Percentiles rank a stretch among this genome's conserved stretches.
phyloP scores from a whole-genome alignment of 2,797 vertebrate species.

The Hafferia zeledoni region DNA sequence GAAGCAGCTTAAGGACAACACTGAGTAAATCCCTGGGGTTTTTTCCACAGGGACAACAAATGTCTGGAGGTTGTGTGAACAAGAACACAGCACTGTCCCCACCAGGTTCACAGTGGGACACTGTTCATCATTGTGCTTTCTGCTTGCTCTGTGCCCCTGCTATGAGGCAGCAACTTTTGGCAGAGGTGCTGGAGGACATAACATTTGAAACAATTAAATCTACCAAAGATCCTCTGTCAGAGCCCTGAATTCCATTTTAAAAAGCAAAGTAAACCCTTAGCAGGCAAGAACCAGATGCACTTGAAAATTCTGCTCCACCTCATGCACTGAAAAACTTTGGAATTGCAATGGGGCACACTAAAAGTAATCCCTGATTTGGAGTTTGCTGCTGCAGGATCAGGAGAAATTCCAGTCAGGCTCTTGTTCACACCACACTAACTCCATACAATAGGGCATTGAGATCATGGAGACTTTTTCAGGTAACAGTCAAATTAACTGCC shows the following conservation, averaged over 20 bases:
- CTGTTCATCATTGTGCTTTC: neutral
- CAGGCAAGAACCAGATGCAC: neutral
- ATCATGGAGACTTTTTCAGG: neutral
- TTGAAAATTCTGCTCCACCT: constrained; percentile 27
- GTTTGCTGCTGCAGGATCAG: neutral
- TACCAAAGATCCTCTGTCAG: neutral
- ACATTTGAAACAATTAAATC: constrained; percentile 5
- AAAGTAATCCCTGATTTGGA: neutral
- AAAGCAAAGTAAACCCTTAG: constrained; percentile 18
- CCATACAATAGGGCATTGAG: neutral
- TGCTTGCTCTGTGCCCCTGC: neutral
- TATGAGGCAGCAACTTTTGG: neutral
- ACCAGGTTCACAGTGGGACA: neutral
- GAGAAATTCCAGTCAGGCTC: constrained; percentile 2
- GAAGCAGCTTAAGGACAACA: neutral
- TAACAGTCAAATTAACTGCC: neutral
- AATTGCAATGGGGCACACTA: neutral
- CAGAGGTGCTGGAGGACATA: neutral
- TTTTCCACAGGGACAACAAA: neutral
- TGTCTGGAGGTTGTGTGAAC: accelerated
- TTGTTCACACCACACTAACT: neutral
- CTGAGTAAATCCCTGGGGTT: neutral
- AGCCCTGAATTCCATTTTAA: constrained; percentile 26
- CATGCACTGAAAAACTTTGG: neutral
- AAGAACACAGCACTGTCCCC: neutral